A percentile compares a stretch with the other conserved stretches of the same genome.
These are phyloP conservation scores for Anableps anableps DNA, from an alignment of 2,797 vertebrate species.

Conservation along the genomic window DNA sequence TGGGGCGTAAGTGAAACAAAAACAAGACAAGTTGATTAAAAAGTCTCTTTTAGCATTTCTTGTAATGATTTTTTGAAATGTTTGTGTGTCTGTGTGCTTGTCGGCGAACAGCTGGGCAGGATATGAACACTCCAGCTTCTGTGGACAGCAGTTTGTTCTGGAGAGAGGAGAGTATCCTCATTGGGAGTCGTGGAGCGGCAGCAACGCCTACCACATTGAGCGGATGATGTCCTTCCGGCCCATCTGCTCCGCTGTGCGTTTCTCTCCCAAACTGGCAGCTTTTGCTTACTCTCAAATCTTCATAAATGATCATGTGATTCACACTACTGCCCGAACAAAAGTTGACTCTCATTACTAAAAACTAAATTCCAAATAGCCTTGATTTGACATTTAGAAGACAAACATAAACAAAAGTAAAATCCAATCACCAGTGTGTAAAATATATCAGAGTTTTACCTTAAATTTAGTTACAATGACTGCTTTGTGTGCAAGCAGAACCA, in stretches of 20 bases:
- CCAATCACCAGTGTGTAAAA: neutral
- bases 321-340: neutral
- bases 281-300: slow-evolving; percentile 8
- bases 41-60: neutral
- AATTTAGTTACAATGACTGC: neutral
- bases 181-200: slow-evolving; percentile 98
- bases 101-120: slow-evolving; percentile 88
- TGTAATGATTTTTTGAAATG: neutral
- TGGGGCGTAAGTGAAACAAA: slow-evolving; percentile 88
- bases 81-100: slow-evolving; percentile 26
- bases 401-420: neutral
- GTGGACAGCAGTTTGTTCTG: slow-evolving; percentile 96
- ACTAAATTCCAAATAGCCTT: neutral
- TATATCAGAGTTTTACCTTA: neutral
- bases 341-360: neutral
- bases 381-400: neutral
- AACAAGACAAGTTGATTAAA: neutral
- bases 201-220: slow-evolving; percentile 96
- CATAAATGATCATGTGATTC: neutral
- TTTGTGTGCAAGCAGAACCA: slow-evolving; percentile 83
- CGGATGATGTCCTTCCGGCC: slow-evolving; percentile 97
- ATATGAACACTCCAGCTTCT: slow-evolving; percentile 95
- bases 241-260: slow-evolving; percentile 93
- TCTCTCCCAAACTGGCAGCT: slow-evolving; percentile 11
- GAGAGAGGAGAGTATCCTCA: slow-evolving; percentile 96